A percentile compares a stretch with the other conserved stretches of the same genome.
phyloP scores from a whole-genome alignment of 2,113 vertebrate genomes.

The Chlorodrepanis virens region DNA sequence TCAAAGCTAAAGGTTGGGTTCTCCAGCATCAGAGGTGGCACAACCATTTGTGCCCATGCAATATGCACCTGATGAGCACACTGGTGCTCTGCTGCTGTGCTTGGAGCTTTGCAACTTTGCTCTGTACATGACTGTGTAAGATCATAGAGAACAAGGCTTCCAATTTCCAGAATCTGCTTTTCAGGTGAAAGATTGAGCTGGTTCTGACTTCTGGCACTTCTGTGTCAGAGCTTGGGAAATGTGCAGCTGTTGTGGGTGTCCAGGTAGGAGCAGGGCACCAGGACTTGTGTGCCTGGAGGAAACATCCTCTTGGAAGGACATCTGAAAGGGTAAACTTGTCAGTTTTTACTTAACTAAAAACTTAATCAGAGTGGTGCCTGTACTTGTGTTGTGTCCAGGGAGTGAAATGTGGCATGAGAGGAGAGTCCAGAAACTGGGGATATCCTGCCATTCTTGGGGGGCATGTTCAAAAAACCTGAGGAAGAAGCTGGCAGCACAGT shows the following conservation, averaged over 20 bases:
- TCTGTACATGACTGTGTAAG: background rate
- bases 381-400: fast-evolving
- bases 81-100: background rate
- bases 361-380: fast-evolving
- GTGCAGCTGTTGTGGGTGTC: fast-evolving
- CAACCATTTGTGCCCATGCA: background rate
- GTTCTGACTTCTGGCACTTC: background rate
- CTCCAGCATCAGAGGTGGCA: background rate
- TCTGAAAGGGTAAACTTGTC: background rate
- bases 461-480: background rate
- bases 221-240: background rate
- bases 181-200: background rate
- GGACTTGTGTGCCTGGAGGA: background rate
- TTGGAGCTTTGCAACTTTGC: background rate
- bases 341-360: background rate
- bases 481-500: background rate
- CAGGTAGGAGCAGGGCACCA: background rate
- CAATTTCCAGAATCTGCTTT: background rate
- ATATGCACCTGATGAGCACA: background rate
- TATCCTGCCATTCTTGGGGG: background rate
- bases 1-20: background rate
- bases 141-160: background rate
- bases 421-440: background rate
- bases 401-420: background rate
- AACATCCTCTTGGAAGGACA: background rate